phyloP scores from a whole-genome alignment of 2,888 invertebrate species.

The Augochlorella aurata region DNA sequence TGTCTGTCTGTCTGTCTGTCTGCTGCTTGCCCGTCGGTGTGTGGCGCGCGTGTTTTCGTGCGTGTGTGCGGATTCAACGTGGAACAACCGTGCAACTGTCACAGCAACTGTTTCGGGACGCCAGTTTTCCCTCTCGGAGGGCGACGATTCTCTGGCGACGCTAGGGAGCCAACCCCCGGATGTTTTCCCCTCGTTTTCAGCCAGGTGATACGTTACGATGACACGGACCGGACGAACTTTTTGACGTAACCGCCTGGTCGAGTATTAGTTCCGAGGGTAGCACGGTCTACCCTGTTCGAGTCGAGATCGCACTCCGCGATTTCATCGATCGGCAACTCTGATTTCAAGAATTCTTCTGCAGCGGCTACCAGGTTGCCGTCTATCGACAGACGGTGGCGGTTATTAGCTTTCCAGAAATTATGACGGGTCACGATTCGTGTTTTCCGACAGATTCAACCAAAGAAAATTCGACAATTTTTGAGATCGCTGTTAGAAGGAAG shows the following conservation, averaged over 20 bases:
- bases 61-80: slow-evolving; percentile 33
- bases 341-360: too few species aligned
- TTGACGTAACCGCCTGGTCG: neutral
- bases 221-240: slow-evolving; percentile 35
- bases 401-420: neutral
- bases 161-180: slow-evolving; percentile 21
- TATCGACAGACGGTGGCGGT: too few species aligned
- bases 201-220: slow-evolving; percentile 49
- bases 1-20: slow-evolving; percentile 9
- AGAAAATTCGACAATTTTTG: neutral
- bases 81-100: slow-evolving; percentile 48
- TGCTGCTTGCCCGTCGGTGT: neutral
- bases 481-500: too few species aligned
- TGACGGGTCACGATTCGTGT: neutral
- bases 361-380: too few species aligned
- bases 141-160: slow-evolving; percentile 37
- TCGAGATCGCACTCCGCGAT: neutral
- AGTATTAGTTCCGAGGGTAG: slow-evolving; percentile 10
- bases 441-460: too few species aligned
- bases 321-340: neutral
- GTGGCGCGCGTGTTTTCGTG: neutral
- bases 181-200: slow-evolving; percentile 15
- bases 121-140: slow-evolving; percentile 36
- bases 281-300: neutral
- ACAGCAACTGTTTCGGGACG: slow-evolving; percentile 48